phyloP scores from a whole-genome alignment of 1,140 invertebrate species.

The Lasioglossum baleicum region DNA sequence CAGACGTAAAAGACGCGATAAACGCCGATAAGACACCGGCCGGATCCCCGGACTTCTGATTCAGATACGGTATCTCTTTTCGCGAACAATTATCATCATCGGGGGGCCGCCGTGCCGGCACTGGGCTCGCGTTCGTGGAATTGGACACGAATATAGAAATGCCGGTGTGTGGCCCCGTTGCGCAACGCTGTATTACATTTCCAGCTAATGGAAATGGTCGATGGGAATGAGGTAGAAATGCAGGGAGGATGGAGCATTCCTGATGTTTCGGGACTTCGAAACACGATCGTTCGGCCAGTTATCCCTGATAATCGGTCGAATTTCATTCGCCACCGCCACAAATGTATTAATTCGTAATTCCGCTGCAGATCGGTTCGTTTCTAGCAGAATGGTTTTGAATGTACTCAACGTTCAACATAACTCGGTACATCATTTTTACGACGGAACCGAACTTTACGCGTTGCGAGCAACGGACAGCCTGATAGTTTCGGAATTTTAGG shows the following conservation, averaged over 20 bases:
- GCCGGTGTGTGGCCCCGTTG: slow-evolving; percentile 18
- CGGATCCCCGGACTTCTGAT: neutral
- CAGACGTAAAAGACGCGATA: neutral
- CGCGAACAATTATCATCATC: slow-evolving; percentile 43
- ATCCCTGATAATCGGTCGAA: slow-evolving; percentile 64
- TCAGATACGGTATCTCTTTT: slow-evolving; percentile 23
- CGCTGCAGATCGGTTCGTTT: slow-evolving; percentile 40
- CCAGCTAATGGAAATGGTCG: slow-evolving; percentile 63
- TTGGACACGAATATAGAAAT: neutral
- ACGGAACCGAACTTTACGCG: neutral
- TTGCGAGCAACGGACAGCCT: too few species aligned
- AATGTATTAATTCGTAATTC: slow-evolving; percentile 65
- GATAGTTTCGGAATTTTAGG: neutral
- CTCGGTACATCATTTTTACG: slow-evolving; percentile 14
- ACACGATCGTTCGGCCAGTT: slow-evolving; percentile 58
- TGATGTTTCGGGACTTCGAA: slow-evolving; percentile 67
- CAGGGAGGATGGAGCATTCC: slow-evolving; percentile 51
- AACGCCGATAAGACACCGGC: neutral
- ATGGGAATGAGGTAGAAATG: slow-evolving; percentile 60
- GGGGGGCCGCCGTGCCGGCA: neutral
- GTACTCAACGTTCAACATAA: slow-evolving; percentile 41
- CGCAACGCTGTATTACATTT: slow-evolving; percentile 62
- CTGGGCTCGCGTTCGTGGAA: neutral
- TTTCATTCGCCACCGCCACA: slow-evolving; percentile 57
- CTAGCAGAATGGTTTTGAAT: slow-evolving; percentile 41